Conservation (phyloP, 1,140 invertebrate genomes). For the Lordiphosa clarofinis region DNA sequence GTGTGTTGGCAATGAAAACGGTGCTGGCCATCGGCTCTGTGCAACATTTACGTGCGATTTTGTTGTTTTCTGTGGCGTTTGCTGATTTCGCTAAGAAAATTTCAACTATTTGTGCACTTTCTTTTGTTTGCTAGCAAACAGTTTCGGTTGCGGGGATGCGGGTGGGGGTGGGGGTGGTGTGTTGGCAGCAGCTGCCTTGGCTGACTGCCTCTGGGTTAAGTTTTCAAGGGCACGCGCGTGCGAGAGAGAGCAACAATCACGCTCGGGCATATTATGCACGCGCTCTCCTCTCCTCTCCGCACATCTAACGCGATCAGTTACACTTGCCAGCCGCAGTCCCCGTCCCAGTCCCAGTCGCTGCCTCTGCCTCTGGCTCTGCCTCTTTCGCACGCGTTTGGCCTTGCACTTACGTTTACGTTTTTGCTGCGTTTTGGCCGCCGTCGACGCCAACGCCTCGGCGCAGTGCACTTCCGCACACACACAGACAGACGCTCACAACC, state of each 20-base stretch:
- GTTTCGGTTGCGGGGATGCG: slow-evolving; percentile 23
- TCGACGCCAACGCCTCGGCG: slow-evolving; percentile 27
- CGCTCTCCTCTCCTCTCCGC: slow-evolving; percentile 34
- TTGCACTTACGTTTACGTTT: slow-evolving; percentile 50
- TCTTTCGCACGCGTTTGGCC: slow-evolving; percentile 66
- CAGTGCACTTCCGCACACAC: slow-evolving; percentile 69
- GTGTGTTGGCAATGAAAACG: slow-evolving; percentile 63
- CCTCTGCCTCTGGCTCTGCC: slow-evolving; percentile 6
- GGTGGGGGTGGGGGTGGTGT: too few species aligned
- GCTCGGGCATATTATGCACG: slow-evolving; percentile 26
- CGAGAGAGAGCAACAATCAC: not conserved
- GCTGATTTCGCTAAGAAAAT: slow-evolving; percentile 57
- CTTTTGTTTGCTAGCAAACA: slow-evolving; percentile 74
- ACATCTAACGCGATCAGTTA: slow-evolving; percentile 59
- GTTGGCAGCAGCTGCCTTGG: slow-evolving; percentile 42
- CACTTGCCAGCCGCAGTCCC: slow-evolving; percentile 36
- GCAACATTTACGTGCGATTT: slow-evolving; percentile 54
- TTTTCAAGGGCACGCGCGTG: slow-evolving; percentile 75
- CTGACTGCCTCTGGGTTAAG: slow-evolving; percentile 55
- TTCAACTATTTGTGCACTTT: slow-evolving; percentile 76
- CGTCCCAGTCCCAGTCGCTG: slow-evolving; percentile 12
- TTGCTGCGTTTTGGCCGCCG: slow-evolving; percentile 49
- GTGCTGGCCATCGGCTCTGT: slow-evolving; percentile 47
- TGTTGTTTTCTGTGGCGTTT: slow-evolving; percentile 26
- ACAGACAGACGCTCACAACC: slow-evolving; percentile 5